Base-by-base conservation (phyloP, 2,113 vertebrate species). In the Tyrannus savana region DNA sequence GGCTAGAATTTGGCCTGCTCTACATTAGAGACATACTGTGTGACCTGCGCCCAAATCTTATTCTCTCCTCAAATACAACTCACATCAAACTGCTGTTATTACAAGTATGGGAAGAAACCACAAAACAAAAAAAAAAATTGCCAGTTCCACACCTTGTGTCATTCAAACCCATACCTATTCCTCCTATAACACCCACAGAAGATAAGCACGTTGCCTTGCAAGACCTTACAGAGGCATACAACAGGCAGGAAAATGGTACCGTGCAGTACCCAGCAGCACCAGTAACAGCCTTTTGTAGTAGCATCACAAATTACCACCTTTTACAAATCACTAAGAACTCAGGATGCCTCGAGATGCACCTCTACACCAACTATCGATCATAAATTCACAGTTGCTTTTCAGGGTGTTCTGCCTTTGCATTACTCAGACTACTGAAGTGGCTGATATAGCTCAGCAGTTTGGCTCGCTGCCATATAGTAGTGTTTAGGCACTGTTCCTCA, bases 381-480 rank as follows among this genome's bases (percentile, higher is more conserved):
- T 33, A 83, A 37, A 67, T 69, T 91, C 56, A 64, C 67, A 78
- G 71, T 33, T 86, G 87, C 58, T 85, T 88, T 91, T 62, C 75
- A 73, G 77, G 31, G 46, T 79, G 85, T 72, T 86, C 49, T 91
- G 62, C 81, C 52, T 73, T 79, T 77, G 58, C 56, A 33, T 89
- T 55, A 66, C 78, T 93, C 68, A 86, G 91, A 52, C 62, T 69
- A 69, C 86, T 58, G 88, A 91, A 95, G 94, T 27, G 58, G 66
- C 50, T 89, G 2, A 4, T 60, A 73, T 0, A 79, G 49, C 77
- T 63, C 53, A 60, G 77, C 16, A 53, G 44, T 47, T 88, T 53
- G 90, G 93, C 83, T 28, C 14, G 10, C 33, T 79, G 92, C 84
- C 75, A 53, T 12, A 33, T 7, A 50, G 37, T 28, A 75, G 44